These are phyloP conservation scores for Myrmecophaga tridactyla DNA, from an alignment of 2,113 vertebrate genomes.

Conservation along the genomic window DNA sequence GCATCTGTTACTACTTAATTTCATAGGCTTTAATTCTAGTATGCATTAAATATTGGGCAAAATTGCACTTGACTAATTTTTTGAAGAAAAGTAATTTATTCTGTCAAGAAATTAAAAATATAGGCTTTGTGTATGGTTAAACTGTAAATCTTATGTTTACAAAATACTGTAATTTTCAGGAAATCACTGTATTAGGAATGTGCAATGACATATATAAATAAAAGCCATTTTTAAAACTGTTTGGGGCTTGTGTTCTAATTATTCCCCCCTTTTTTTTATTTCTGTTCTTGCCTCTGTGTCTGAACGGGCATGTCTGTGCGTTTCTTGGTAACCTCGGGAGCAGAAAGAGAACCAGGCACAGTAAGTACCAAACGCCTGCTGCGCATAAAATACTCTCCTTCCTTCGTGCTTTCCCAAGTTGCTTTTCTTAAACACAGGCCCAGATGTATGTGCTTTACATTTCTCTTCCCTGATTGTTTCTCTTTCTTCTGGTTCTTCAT, in stretches of 20 bases:
- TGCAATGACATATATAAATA: constrained; percentile 91
- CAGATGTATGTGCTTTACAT: neutral
- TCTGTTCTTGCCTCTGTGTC: constrained; percentile 90
- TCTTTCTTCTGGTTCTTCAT: neutral
- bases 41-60: constrained; percentile 83
- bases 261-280: constrained; percentile 88
- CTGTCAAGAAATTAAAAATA: constrained; percentile 85
- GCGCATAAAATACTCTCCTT: constrained; percentile 51
- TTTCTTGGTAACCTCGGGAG: constrained; percentile 89
- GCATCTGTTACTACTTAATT: constrained; percentile 84
- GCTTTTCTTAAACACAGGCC: neutral
- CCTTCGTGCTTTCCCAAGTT: neutral
- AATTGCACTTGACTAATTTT: constrained; percentile 91
- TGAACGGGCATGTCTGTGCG: constrained; percentile 89
- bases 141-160: constrained; percentile 87
- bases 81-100: constrained; percentile 88
- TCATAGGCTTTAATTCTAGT: constrained; percentile 83
- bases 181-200: constrained; percentile 91
- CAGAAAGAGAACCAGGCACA: constrained; percentile 95
- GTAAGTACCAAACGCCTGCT: constrained; percentile 89
- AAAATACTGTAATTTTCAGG: constrained; percentile 89
- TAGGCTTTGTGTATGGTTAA: constrained; percentile 87
- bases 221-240: constrained; percentile 91
- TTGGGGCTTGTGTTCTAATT: constrained; percentile 89
- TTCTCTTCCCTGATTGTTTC: neutral